A percentile compares a stretch with the other conserved stretches of the same genome.
These are phyloP conservation scores for Amniataba percoides DNA, from an alignment of 2,797 vertebrate species.

Conservation along the genomic window DNA sequence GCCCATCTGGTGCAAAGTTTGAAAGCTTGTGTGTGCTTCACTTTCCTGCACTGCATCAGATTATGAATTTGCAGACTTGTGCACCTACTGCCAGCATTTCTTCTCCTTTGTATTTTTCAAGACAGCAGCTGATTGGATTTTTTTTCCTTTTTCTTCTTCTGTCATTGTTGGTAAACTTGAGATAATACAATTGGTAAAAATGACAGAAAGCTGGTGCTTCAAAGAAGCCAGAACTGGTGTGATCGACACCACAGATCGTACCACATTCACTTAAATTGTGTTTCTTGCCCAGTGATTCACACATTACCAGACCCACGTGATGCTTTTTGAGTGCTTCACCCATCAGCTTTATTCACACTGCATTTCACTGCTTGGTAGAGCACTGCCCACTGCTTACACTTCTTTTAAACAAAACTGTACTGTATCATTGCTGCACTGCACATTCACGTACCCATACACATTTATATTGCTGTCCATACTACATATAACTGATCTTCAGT, in stretches of 20 bases:
- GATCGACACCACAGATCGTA: neutral
- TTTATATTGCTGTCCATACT: too few species aligned
- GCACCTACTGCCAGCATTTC: neutral
- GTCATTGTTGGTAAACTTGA: neutral
- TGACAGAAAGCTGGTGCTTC: neutral
- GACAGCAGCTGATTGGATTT: conserved; percentile 2
- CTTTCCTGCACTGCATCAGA: too few species aligned
- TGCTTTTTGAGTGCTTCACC: neutral
- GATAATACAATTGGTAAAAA: neutral
- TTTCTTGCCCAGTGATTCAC: neutral
- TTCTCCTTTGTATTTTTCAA: neutral
- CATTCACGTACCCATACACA: too few species aligned
- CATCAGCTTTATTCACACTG: neutral
- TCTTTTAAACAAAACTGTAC: neutral
- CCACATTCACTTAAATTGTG: neutral
- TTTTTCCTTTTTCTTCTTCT: neutral
- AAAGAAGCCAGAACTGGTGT: neutral
- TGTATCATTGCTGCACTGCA: too few species aligned
- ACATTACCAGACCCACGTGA: neutral
- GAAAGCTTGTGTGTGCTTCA: too few species aligned
- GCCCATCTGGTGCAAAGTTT: neutral
- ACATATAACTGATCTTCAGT: too few species aligned
- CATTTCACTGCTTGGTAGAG: conserved; percentile 8
- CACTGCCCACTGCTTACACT: neutral
- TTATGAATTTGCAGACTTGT: too few species aligned